These are phyloP conservation scores for Apomyelois bistriatella DNA, from an alignment of 2,888 invertebrate species.

Conservation along the genomic window DNA sequence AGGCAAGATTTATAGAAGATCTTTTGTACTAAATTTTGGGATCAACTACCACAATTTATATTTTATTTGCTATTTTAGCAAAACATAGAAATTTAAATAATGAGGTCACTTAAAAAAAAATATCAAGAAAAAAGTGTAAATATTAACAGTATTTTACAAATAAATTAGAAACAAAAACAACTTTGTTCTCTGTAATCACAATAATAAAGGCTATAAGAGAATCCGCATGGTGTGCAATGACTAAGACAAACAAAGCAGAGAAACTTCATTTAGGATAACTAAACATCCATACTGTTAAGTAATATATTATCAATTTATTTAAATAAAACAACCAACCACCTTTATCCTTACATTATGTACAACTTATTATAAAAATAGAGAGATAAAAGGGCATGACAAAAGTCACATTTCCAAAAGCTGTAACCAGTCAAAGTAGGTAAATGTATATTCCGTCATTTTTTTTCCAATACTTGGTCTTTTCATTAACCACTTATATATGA, in stretches of 20 bases:
- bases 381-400: constrained; percentile 53
- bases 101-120: constrained; percentile 16
- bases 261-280: constrained; percentile 34
- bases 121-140: constrained; percentile 47
- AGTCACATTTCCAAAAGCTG: constrained; percentile 25
- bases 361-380: constrained; percentile 60
- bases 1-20: constrained; percentile 29
- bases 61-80: constrained; percentile 18
- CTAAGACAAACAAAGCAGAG: constrained; percentile 35
- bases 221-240: constrained; percentile 26
- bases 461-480: too few species aligned
- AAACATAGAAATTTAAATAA: background rate
- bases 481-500: too few species aligned
- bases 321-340: constrained; percentile 69
- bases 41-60: constrained; percentile 48
- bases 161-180: constrained; percentile 80
- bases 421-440: constrained; percentile 2
- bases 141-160: constrained; percentile 73
- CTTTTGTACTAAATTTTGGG: constrained; percentile 65
- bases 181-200: constrained; percentile 74
- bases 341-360: constrained; percentile 55
- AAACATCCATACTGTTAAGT: constrained; percentile 39
- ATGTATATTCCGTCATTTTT: background rate
- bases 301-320: constrained; percentile 64
- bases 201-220: constrained; percentile 42